Percentiles rank a stretch among this genome's conserved stretches.
These are phyloP conservation scores for Myxocyprinus asiaticus DNA, from an alignment of 2,113 vertebrate species.

Conservation along the genomic window DNA sequence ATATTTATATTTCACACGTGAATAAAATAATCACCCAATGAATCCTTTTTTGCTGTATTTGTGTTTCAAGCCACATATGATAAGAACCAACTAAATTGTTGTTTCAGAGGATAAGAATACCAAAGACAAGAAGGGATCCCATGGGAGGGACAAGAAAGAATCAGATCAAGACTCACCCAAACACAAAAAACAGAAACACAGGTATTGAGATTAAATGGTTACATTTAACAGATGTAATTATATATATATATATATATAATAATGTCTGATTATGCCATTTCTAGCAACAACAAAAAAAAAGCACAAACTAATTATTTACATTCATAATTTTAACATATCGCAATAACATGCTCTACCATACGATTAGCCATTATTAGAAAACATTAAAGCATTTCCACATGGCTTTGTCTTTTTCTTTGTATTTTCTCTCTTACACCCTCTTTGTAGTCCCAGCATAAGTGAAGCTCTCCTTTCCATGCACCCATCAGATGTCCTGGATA, in stretches of 20 bases:
- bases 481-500: slow-evolving; percentile 96
- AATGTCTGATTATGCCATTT: no score
- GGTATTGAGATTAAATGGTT: background rate
- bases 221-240: no score
- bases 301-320: no score
- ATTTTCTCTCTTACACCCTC: background rate
- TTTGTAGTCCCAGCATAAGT: background rate
- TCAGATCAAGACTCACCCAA: slow-evolving; percentile 17
- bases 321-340: no score
- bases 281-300: no score
- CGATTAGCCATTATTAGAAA: no score
- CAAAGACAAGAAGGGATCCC: slow-evolving; percentile 28
- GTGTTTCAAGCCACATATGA: no score
- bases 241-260: no score
- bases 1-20: no score
- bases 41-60: background rate
- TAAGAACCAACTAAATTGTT: no score
- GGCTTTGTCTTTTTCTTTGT: background rate
- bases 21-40: no score
- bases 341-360: no score
- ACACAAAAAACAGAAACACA: slow-evolving; percentile 40
- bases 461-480: slow-evolving; percentile 72
- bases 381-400: background rate
- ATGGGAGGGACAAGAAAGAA: slow-evolving; percentile 34
- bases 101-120: slow-evolving; percentile 40